A percentile compares a stretch with the other conserved stretches of the same genome.
Conservation (phyloP, 2,113 vertebrate genomes). For the Scophthalmus maximus region DNA sequence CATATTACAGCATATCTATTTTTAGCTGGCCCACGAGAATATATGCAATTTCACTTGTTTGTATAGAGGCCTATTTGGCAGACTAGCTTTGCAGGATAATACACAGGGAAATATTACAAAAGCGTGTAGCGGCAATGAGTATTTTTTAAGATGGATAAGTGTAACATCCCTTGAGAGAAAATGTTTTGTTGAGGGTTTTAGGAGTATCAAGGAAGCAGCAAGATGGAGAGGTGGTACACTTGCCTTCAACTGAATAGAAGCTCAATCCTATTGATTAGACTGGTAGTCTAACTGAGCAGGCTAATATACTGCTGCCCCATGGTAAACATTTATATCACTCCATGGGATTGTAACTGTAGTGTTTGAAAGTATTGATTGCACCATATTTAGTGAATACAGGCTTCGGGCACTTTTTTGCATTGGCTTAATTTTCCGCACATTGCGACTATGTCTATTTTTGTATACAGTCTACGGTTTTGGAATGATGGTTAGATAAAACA, state of each 20-base stretch:
- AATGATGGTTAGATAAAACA: too few species aligned
- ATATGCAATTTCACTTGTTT: conserved; percentile 10
- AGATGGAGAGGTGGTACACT: conserved; percentile 10
- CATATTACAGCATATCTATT: conserved; percentile 23
- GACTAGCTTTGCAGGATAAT: background rate
- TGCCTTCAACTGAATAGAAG: conserved; percentile 12
- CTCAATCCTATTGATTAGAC: conserved; percentile 42
- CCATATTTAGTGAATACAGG: conserved; percentile 1
- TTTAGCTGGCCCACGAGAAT: conserved; percentile 30
- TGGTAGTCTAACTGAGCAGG: conserved; percentile 13
- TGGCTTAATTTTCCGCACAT: too few species aligned
- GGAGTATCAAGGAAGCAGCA: background rate
- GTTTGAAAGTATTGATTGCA: conserved; percentile 2
- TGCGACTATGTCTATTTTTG: too few species aligned
- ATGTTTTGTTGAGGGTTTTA: conserved; percentile 1
- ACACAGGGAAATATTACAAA: conserved; percentile 17
- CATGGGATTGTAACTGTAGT: too few species aligned
- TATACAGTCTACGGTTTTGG: too few species aligned
- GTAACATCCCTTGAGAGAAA: background rate
- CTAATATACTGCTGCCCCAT: conserved; percentile 37
- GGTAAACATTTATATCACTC: background rate
- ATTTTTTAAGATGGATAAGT: conserved; percentile 21
- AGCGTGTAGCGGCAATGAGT: background rate
- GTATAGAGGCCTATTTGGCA: conserved; percentile 15
- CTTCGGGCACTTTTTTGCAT: too few species aligned